phyloP scores from a whole-genome alignment of 2,797 vertebrate species.

The Xerus rutilus region DNA sequence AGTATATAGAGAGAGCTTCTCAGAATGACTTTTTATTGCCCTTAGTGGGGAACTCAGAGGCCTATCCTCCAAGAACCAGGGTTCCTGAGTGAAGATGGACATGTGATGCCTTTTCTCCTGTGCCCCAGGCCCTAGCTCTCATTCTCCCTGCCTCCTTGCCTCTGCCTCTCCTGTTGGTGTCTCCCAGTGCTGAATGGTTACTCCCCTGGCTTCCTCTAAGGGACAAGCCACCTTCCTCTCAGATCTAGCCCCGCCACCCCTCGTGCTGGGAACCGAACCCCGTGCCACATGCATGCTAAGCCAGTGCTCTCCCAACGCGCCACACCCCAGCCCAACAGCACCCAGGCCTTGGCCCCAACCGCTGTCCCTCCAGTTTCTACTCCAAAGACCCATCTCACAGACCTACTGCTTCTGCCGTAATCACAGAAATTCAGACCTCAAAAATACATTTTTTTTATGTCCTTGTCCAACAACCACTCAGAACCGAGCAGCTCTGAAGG shows the following conservation, averaged over 20 bases:
- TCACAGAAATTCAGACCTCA: neutral
- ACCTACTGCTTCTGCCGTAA: neutral
- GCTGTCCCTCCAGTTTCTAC: neutral
- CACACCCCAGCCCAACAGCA: neutral
- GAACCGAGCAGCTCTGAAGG: neutral
- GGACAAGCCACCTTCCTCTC: neutral
- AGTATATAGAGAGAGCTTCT: neutral
- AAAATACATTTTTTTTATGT: constrained; percentile 51
- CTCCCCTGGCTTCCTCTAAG: neutral
- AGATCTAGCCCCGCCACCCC: neutral
- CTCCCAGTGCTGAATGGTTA: neutral
- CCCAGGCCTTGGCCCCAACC: neutral
- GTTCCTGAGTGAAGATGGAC: neutral
- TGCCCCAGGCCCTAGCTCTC: neutral
- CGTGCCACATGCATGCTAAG: neutral
- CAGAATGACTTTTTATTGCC: neutral
- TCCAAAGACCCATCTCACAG: neutral
- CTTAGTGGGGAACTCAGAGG: neutral
- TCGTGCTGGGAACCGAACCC: neutral
- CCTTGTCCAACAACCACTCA: constrained; percentile 25
- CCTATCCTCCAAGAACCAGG: neutral
- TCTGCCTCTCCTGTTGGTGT: neutral
- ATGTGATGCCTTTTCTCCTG: neutral
- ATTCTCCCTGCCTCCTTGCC: neutral
- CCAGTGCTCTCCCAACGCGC: neutral